These are phyloP conservation scores for Platypus cylindrus DNA, from an alignment of 2,888 invertebrate species.

Conservation along the genomic window DNA sequence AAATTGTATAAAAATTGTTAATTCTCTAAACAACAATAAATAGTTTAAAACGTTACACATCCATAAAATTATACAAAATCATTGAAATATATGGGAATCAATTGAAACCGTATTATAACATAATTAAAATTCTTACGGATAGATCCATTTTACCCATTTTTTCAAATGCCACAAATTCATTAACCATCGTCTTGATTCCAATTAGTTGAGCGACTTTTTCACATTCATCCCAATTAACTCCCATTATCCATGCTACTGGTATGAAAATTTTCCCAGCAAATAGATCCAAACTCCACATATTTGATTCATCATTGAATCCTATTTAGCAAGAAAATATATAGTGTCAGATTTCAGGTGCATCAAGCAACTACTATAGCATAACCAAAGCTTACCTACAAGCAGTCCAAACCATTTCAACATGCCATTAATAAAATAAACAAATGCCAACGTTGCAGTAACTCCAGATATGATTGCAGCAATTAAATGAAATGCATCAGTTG, in stretches of 20 bases:
- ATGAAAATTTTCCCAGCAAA: constrained; percentile 81
- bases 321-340: constrained; percentile 10
- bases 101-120: too few relatives aligned
- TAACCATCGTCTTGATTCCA: constrained; percentile 80
- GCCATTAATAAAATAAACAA: constrained; percentile 74
- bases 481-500: constrained; percentile 64
- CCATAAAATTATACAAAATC: too few relatives aligned
- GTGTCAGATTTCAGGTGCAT: background rate
- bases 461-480: constrained; percentile 83
- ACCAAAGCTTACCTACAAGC: constrained; percentile 51
- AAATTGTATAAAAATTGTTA: too few relatives aligned
- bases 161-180: constrained; percentile 86
- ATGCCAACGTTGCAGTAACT: constrained; percentile 81
- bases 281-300: constrained; percentile 52
- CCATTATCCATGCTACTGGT: constrained; percentile 84
- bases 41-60: too few relatives aligned
- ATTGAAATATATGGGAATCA: too few relatives aligned
- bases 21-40: too few relatives aligned
- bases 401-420: constrained; percentile 68
- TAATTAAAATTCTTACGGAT: constrained; percentile 38
- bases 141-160: constrained; percentile 56
- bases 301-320: constrained; percentile 28
- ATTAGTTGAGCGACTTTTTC: constrained; percentile 69
- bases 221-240: constrained; percentile 61
- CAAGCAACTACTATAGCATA: background rate